Conservation (phyloP, 1,140 invertebrate genomes). For the Sogatella furcifera region DNA sequence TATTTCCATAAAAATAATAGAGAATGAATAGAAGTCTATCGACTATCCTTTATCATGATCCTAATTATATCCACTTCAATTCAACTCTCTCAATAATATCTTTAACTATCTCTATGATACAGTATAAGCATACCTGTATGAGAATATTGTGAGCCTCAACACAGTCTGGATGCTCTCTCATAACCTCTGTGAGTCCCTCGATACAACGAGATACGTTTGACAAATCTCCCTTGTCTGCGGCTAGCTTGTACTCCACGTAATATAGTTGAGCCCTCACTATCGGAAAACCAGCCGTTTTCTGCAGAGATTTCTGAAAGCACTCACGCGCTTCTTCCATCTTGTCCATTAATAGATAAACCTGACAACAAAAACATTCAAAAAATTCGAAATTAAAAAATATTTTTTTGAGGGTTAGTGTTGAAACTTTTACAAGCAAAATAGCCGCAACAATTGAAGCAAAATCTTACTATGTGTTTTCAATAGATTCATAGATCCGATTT, state of each 20-base stretch:
- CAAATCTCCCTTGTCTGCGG: conserved; percentile 38
- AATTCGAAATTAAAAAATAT: too few species aligned
- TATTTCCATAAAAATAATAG: too few species aligned
- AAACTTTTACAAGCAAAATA: too few species aligned
- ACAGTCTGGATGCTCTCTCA: conserved; percentile 70
- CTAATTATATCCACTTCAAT: too few species aligned
- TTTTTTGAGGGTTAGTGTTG: too few species aligned
- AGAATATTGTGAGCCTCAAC: conserved; percentile 73
- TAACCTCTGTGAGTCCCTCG: conserved; percentile 57
- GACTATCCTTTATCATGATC: too few species aligned
- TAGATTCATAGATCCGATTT: too few species aligned
- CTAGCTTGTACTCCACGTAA: conserved; percentile 69
- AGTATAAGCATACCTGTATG: conserved; percentile 50
- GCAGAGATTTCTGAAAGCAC: conserved; percentile 75
- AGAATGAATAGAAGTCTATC: too few species aligned
- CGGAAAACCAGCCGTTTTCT: conserved; percentile 68
- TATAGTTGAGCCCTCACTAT: conserved; percentile 80
- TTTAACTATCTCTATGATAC: too few species aligned
- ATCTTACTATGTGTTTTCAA: too few species aligned
- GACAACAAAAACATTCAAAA: conserved; percentile 25
- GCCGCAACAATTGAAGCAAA: too few species aligned
- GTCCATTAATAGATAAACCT: conserved; percentile 75
- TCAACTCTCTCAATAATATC: too few species aligned
- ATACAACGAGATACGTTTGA: conserved; percentile 37
- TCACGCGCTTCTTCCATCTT: conserved; percentile 62